Evolutionary conservation across 2,888 invertebrate genomes (phyloP).

Genomic region (Rhagonycha lutea): DNA sequence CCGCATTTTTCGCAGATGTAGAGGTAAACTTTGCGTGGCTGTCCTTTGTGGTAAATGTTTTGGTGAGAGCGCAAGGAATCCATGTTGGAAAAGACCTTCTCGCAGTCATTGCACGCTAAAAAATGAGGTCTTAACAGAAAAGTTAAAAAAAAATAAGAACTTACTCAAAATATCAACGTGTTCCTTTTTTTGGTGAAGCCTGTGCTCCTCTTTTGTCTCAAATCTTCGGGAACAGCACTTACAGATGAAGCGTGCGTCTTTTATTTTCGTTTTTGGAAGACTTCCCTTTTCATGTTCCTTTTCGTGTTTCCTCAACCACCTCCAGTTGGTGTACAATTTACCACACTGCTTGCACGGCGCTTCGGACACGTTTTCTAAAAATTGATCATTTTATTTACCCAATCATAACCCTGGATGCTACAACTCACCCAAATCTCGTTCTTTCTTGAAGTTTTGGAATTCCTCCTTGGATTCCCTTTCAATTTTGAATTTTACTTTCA

Average conservation of each 20-base stretch:
- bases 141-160: constrained; percentile 28
- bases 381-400: background rate
- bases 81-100: constrained; percentile 54
- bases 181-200: constrained; percentile 49
- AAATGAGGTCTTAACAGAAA: constrained; percentile 4
- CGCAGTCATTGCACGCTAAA: constrained; percentile 54
- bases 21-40: constrained; percentile 40
- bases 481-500: background rate
- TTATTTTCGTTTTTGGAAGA: background rate
- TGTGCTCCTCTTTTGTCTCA: constrained; percentile 47
- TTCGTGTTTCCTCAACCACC: constrained; percentile 44
- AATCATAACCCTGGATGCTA: background rate
- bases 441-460: background rate
- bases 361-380: background rate
- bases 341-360: constrained; percentile 39
- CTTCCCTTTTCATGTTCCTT: constrained; percentile 33
- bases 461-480: background rate
- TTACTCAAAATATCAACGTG: constrained; percentile 53
- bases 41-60: constrained; percentile 43
- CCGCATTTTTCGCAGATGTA: constrained; percentile 49
- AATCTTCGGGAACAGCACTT: constrained; percentile 52
- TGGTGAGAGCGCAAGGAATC: constrained; percentile 55
- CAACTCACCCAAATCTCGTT: background rate
- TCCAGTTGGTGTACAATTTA: constrained; percentile 37
- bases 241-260: constrained; percentile 42